A percentile compares a stretch with the other conserved stretches of the same genome.
These are phyloP conservation scores for Littorina saxatilis DNA, from an alignment of 1,140 invertebrate genomes.

Conservation along the genomic window DNA sequence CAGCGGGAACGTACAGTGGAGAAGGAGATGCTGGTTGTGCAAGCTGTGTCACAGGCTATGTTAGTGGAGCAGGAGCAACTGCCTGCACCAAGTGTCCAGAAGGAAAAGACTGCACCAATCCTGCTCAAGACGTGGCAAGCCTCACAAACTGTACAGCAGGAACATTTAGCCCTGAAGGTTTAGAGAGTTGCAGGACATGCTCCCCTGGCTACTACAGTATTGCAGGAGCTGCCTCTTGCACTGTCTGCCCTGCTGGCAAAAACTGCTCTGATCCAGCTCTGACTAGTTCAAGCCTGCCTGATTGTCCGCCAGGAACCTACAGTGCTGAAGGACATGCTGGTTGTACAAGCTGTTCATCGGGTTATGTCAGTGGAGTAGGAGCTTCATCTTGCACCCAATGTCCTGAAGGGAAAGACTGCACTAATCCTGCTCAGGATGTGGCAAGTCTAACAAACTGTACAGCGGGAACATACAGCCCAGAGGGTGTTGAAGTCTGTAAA, in stretches of 20 bases:
- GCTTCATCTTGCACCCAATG: slow-evolving; percentile 56
- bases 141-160: slow-evolving; percentile 46
- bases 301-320: slow-evolving; percentile 44
- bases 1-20: slow-evolving; percentile 42
- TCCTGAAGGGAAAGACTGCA: slow-evolving; percentile 54
- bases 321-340: slow-evolving; percentile 39
- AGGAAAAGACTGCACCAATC: slow-evolving; percentile 48
- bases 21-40: slow-evolving; percentile 38
- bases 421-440: slow-evolving; percentile 34
- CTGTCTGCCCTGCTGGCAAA: slow-evolving; percentile 41
- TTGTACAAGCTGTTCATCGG: slow-evolving; percentile 41
- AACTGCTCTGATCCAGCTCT: slow-evolving; percentile 24
- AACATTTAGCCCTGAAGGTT: slow-evolving; percentile 45
- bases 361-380: slow-evolving; percentile 44
- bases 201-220: slow-evolving; percentile 43
- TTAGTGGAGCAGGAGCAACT: slow-evolving; percentile 38
- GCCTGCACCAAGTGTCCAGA: slow-evolving; percentile 37
- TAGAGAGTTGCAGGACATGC: slow-evolving; percentile 42
- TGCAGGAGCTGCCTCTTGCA: slow-evolving; percentile 10
- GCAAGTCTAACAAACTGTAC: slow-evolving; percentile 42
- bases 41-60: slow-evolving; percentile 45
- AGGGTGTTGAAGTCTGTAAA: slow-evolving; percentile 39
- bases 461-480: slow-evolving; percentile 38
- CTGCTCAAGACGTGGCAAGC: slow-evolving; percentile 32
- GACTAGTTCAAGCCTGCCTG: not conserved